These are phyloP conservation scores for Sinocyclocheilus maitianheensis DNA, from an alignment of 2,113 vertebrate genomes.

Conservation along the genomic window DNA sequence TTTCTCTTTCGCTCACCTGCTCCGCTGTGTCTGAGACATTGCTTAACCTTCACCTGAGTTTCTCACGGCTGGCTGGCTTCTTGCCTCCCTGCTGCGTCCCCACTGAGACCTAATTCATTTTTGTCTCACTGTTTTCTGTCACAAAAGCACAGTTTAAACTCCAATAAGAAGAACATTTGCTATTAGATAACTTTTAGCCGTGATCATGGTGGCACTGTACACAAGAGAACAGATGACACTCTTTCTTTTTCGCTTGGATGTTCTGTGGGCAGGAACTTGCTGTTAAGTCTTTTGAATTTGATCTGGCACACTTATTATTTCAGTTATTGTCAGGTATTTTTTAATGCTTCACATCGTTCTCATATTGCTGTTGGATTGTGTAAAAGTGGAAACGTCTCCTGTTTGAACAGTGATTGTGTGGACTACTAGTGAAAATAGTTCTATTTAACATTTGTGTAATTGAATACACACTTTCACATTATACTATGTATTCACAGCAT, in stretches of 20 bases:
- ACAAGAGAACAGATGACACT: neutral
- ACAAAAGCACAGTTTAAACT: constrained; percentile 7
- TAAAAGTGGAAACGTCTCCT: neutral
- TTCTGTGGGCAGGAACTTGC: neutral
- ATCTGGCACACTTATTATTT: constrained; percentile 5
- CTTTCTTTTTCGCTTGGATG: neutral
- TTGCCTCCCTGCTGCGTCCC: constrained; percentile 12
- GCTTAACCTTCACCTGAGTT: constrained; percentile 35
- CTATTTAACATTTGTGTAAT: neutral
- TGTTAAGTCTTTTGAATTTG: constrained; percentile 2
- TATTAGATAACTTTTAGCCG: neutral
- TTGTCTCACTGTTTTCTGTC: constrained; percentile 21
- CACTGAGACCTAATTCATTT: constrained; percentile 19
- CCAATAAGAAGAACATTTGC: constrained; percentile 14
- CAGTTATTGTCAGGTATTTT: neutral
- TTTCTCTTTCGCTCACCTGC: constrained; percentile 2
- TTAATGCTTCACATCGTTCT: constrained; percentile 5
- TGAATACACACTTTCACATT: neutral
- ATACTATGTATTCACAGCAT: neutral
- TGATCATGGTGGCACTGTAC: neutral
- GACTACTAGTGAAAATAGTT: neutral
- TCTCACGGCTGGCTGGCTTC: constrained; percentile 31
- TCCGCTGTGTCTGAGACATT: constrained; percentile 17
- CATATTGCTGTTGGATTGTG: neutral
- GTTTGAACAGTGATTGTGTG: neutral